Evolutionary conservation across 2,113 vertebrate species (phyloP), one percentile per base, ranked within the genome.

Genomic region (Anser brachyrhynchus): DNA sequence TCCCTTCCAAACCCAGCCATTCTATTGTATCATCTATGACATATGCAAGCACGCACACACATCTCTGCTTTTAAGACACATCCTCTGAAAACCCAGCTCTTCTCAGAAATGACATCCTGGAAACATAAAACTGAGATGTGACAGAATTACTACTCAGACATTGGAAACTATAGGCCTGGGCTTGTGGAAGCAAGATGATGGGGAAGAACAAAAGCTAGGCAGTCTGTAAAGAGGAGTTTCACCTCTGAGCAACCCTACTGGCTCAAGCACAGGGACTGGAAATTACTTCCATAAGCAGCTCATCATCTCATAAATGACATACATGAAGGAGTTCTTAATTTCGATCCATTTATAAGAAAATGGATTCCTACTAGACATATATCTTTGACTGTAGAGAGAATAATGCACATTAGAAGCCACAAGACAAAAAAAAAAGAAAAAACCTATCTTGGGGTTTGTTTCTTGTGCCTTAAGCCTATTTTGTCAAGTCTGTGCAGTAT

Each of bases 401-500:
- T n/a, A 74, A 66, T 2, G 10, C 21, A 83, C 2, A 54, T 57
- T 52, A 92, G 26, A 70, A 64, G 23, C 23, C 2, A 17, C 10
- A 31, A 0, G 3, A 15, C 25, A 17, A 18, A n/a, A 69, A 82
- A 62, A 39, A 18, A 1, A 0, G 0, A 1, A 31, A 90, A n/a
- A 13, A 57, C 33, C 18, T 57, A 9, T 29, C 67, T 35, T 66
- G 10, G 33, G 61, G 21, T 44, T 52, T 74, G 25, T 35, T 73
- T 90, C 58, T 76, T 86, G 14, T 39, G 33, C 44, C 35, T 70
- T 61, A 92, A 65, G 58, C 19, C 16, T 77, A n/a, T 66, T 86
- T 52, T 92, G 55, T 39, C 28, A 74, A 80, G 16, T 79, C 22
- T 2, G 2, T 37, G 41, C 18, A 74, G 58, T 8, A 28, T 7